These are phyloP conservation scores for Chelonoidis abingdonii DNA, from an alignment of 2,113 vertebrate species.

Conservation along the genomic window DNA sequence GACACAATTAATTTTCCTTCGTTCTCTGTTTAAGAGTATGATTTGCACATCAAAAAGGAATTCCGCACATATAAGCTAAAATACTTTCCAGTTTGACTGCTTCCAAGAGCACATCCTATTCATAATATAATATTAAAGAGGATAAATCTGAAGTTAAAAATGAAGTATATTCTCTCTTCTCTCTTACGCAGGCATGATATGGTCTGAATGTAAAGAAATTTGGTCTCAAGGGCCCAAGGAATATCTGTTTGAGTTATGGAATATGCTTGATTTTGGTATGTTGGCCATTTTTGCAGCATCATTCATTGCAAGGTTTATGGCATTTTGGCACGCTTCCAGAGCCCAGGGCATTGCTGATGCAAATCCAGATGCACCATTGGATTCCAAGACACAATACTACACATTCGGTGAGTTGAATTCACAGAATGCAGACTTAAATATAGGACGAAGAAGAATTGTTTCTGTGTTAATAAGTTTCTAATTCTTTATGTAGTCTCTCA, in stretches of 20 bases:
- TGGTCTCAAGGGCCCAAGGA: slow-evolving; percentile 95
- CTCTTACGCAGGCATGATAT: slow-evolving; percentile 90
- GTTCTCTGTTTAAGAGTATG: neutral
- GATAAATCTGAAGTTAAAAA: neutral
- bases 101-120: neutral
- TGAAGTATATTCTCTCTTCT: slow-evolving; percentile 33
- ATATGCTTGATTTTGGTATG: slow-evolving; percentile 97
- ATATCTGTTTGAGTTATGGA: slow-evolving; percentile 96
- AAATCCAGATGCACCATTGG: slow-evolving; percentile 80
- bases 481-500: neutral
- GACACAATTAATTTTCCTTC: neutral
- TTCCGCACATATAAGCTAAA: neutral
- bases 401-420: slow-evolving; percentile 88
- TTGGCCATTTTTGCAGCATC: slow-evolving; percentile 94
- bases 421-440: neutral
- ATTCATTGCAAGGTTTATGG: slow-evolving; percentile 95
- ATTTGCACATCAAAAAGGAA: neutral
- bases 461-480: neutral
- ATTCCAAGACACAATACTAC: slow-evolving; percentile 92
- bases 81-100: neutral
- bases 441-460: neutral
- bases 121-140: neutral
- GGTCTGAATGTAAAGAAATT: slow-evolving; percentile 95
- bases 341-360: slow-evolving; percentile 92
- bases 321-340: slow-evolving; percentile 93